Evolutionary conservation across 2,113 vertebrate genomes (phyloP).

Genomic region (Neogale vison): DNA sequence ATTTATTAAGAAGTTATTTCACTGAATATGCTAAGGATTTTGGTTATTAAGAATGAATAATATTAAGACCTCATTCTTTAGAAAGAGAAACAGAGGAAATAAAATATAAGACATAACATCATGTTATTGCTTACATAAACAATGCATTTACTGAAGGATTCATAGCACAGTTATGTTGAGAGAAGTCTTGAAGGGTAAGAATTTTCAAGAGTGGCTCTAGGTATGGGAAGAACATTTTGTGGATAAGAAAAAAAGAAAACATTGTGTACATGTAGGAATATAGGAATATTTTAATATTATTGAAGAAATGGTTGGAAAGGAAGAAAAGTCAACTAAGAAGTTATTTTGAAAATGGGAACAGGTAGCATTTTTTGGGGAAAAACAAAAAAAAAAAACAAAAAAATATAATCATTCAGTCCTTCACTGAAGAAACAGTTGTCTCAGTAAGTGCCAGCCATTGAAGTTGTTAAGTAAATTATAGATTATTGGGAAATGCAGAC

Average conservation of each 20-base stretch:
- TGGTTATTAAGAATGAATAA: background rate
- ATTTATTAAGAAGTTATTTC: background rate
- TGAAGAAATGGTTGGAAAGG: background rate
- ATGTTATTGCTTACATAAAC: background rate
- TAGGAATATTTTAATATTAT: background rate
- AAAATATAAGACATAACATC: background rate
- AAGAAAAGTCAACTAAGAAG: background rate
- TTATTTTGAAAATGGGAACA: background rate
- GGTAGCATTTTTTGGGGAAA: background rate
- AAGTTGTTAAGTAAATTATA: background rate
- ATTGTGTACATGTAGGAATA: background rate
- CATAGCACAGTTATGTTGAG: background rate
- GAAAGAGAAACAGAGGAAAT: background rate
- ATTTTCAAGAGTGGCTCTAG: background rate
- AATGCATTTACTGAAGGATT: background rate
- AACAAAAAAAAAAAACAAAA: background rate
- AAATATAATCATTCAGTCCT: background rate
- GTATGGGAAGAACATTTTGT: background rate
- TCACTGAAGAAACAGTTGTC: background rate
- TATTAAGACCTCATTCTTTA: background rate
- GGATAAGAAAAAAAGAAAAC: background rate
- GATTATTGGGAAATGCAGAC: background rate
- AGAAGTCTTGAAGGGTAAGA: background rate
- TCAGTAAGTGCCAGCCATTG: background rate
- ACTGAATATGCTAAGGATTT: background rate